A percentile compares a stretch with the other conserved stretches of the same genome.
Conservation (phyloP, 1,140 invertebrate species). For the Meloidogyne chitwoodi region DNA sequence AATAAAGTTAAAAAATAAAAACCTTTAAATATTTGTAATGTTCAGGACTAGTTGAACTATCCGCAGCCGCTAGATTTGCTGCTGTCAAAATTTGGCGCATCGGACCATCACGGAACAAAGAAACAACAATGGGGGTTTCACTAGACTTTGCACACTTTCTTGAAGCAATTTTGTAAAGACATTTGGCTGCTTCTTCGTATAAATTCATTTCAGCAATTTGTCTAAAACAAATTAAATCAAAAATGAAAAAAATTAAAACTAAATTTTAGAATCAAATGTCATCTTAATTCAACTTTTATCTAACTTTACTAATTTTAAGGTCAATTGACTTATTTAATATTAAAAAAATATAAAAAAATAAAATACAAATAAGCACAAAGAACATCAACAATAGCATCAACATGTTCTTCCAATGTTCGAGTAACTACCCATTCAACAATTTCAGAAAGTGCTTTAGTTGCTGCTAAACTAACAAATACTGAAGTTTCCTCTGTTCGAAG, state of each 20-base stretch:
- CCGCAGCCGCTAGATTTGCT: slow-evolving; percentile 33
- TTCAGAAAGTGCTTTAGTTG: slow-evolving; percentile 39
- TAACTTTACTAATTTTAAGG: no score
- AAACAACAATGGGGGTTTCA: slow-evolving; percentile 45
- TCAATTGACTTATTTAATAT: no score
- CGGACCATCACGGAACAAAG: slow-evolving; percentile 44
- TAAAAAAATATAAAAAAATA: slow-evolving; percentile 19
- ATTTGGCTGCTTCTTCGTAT: slow-evolving; percentile 45
- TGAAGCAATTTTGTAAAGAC: slow-evolving; percentile 43
- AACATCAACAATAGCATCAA: slow-evolving; percentile 43
- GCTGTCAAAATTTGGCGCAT: slow-evolving; percentile 44
- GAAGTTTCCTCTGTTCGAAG: slow-evolving; percentile 78
- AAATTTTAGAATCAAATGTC: background rate
- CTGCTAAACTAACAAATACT: slow-evolving; percentile 67
- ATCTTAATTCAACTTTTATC: background rate
- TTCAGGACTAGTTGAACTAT: slow-evolving; percentile 29
- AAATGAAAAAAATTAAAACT: background rate
- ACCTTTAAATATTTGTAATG: slow-evolving; percentile 50
- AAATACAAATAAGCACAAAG: slow-evolving; percentile 41
- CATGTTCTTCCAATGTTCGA: slow-evolving; percentile 24
- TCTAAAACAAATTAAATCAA: background rate
- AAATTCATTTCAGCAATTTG: slow-evolving; percentile 26
- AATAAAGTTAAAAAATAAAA: background rate
- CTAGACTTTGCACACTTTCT: slow-evolving; percentile 42
- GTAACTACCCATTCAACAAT: slow-evolving; percentile 44